Evolutionary conservation across 2,888 invertebrate species (phyloP), one percentile per base, ranked within the genome.

Genomic region (Eurytoma adleriae): DNA sequence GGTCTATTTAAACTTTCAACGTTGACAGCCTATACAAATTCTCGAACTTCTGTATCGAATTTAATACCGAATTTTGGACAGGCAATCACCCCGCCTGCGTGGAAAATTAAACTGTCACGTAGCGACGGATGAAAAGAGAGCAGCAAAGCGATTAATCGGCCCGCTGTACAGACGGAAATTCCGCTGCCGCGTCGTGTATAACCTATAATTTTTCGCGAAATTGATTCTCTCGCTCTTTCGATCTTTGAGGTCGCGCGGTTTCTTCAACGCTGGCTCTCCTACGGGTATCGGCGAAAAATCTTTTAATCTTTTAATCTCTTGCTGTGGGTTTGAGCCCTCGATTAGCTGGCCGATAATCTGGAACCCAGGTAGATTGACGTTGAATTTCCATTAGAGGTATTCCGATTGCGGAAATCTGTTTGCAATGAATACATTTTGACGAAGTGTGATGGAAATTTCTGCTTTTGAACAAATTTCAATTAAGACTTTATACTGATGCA

Each of bases 141-240:
- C 50, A 14, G 16, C 0, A 16, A 40, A 10, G 61, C 59, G 0
- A 24, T 54, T 48, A 74, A 74, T 48, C 40, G 7, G 48, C 12
- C 27, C 10, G 40, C 12, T 30, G 10, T n/a, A n/a, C 52, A 69
- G 69, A n/a, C 62, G 76, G 69, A 40, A 7, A 7, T 40, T 40
- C 40, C 69, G 69, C 61, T 56, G 56, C 40, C n/a, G 20, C 52
- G 24, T 56, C 54, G 54, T 30, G 54, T 40, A n/a, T 64, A 70
- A 77, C 69, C 76, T 69, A 70, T 77, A 77, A 77, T 77, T 77
- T 70, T 27, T 56, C 64, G 13, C 20, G 70, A 66, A 66, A 77
- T 71, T 77, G 64, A 16, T 64, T 62, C 7, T 4, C 57, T 30
- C 30, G n/a, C n/a, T 48, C 18, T 27, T 77, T 77, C 70, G 57